These are phyloP conservation scores for Loxodonta africana DNA, from an alignment of 2,113 vertebrate species.

Conservation along the genomic window DNA sequence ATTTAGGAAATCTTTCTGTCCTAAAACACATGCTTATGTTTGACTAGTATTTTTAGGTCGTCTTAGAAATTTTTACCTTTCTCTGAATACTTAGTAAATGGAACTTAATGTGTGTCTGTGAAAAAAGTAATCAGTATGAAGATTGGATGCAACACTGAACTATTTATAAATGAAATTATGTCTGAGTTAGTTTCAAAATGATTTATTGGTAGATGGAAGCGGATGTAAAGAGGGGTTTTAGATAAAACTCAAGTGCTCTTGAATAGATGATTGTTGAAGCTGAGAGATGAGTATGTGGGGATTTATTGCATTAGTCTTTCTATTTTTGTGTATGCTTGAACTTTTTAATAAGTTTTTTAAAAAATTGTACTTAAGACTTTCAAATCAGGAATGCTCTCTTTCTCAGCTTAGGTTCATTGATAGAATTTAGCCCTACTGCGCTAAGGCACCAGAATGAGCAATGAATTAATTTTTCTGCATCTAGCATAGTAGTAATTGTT, in stretches of 20 bases:
- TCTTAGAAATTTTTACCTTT: neutral
- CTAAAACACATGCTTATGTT: neutral
- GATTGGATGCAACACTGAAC: neutral
- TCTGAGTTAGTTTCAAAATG: neutral
- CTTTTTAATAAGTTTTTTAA: neutral
- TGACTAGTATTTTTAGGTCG: neutral
- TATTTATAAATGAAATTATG: conserved; percentile 14
- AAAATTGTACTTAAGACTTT: neutral
- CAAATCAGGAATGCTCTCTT: neutral
- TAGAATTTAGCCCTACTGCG: neutral
- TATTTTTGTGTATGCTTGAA: neutral
- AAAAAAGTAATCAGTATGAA: neutral
- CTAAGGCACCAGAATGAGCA: neutral
- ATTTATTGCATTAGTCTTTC: neutral
- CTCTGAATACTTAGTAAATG: neutral
- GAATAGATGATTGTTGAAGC: neutral
- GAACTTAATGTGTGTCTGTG: neutral
- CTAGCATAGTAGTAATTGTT: neutral
- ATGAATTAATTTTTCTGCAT: neutral
- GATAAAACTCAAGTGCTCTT: neutral
- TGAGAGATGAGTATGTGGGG: neutral
- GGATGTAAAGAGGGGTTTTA: neutral
- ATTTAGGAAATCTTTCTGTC: neutral
- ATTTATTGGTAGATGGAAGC: neutral
- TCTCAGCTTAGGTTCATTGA: neutral